Evolutionary conservation across 1,140 invertebrate genomes (phyloP).

Genomic region (Orussus abietinus): DNA sequence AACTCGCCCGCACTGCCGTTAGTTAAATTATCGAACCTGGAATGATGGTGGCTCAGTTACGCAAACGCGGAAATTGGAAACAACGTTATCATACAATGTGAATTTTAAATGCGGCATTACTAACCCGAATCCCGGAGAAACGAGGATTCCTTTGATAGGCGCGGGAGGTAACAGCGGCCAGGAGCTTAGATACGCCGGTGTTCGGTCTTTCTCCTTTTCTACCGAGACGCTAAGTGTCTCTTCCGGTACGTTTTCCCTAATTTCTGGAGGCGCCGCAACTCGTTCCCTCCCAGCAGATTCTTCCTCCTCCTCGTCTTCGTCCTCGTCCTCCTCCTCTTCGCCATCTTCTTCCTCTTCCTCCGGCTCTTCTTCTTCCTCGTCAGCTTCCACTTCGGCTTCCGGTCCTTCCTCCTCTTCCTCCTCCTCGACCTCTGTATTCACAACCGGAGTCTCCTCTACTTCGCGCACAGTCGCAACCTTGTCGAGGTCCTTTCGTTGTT

Average conservation of each 20-base stretch:
- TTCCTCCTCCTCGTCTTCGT: conserved; percentile 14
- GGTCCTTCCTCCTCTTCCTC: conserved; percentile 30
- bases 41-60: conserved; percentile 10
- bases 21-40: conserved; percentile 14
- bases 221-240: background rate
- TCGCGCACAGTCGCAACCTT: too few species aligned
- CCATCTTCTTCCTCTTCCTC: conserved; percentile 19
- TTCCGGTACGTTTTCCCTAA: background rate
- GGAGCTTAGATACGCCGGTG: conserved; percentile 21
- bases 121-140: conserved; percentile 52
- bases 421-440: conserved; percentile 16
- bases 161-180: conserved; percentile 30
- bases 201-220: background rate
- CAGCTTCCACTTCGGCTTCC: conserved; percentile 21
- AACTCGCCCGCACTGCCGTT: conserved; percentile 29
- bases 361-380: conserved; percentile 28
- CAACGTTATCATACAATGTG: too few species aligned
- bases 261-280: background rate
- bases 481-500: too few species aligned
- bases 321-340: conserved; percentile 13
- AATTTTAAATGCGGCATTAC: too few species aligned
- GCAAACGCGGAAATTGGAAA: conserved; percentile 8
- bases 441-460: conserved; percentile 24
- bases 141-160: conserved; percentile 53
- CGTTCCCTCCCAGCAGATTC: background rate